Percentiles rank a stretch among this genome's conserved stretches.
phyloP scores from a whole-genome alignment of 2,888 invertebrate species.

The Megalurothrips usitatus region DNA sequence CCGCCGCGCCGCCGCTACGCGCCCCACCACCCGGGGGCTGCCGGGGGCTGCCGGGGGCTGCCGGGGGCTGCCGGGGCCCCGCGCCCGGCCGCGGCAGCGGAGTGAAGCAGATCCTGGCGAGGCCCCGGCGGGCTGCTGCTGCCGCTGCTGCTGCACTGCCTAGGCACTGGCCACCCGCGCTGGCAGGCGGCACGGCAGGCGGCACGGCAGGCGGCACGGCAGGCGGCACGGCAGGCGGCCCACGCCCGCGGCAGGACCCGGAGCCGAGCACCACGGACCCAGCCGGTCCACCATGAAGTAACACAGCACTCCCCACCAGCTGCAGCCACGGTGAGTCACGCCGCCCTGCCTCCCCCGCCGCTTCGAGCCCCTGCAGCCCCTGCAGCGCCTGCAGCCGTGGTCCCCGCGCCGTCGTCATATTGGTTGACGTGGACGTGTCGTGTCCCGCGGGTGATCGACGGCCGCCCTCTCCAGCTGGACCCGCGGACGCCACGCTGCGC shows the following conservation, averaged over 20 bases:
- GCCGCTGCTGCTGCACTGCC: no score
- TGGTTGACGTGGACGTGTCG: no score
- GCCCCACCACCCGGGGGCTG: neutral
- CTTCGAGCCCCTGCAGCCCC: no score
- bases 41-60: neutral
- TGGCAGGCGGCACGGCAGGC: neutral
- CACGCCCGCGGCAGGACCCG: no score
- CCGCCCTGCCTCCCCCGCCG: no score
- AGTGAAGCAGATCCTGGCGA: neutral
- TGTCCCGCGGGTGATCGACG: no score
- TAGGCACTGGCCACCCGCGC: neutral
- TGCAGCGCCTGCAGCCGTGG: no score
- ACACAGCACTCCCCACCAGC: neutral
- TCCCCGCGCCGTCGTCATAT: no score
- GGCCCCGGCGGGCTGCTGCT: neutral
- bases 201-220: neutral
- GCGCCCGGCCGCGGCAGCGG: neutral
- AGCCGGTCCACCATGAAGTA: neutral
- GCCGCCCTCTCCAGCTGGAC: no score
- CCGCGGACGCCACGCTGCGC: no score
- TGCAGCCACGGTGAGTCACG: conserved; percentile 1
- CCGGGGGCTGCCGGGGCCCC: neutral
- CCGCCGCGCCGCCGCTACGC: neutral
- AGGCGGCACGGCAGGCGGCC: neutral
- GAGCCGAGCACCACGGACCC: no score